Base-by-base conservation (phyloP, 1,140 invertebrate species). In the Sesamia nonagrioides region DNA sequence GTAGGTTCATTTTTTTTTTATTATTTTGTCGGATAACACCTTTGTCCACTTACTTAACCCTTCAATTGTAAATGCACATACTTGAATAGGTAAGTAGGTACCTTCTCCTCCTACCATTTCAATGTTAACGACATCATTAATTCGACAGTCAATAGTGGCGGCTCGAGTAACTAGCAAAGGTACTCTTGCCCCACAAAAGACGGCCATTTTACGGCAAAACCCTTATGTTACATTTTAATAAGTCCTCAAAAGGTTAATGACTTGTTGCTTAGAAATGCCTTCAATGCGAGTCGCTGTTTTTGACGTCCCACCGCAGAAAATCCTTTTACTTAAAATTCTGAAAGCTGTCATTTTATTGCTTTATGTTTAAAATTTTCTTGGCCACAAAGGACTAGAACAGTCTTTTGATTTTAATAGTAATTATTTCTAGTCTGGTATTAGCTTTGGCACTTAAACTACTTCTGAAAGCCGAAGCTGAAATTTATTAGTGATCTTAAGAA, bases 111-210 rank as follows among this genome's bases (percentile, higher is more conserved):
- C n/a, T 9, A 35, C 33, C 40, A 48, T 66, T 66, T 42, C 61
- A 66, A 66, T 66, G 37, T 66, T 45, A 66, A 66, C 18, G 61
- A 45, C 61, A 21, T 7, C 61, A 42, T 66, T 45, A 66, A 61
- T 61, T 45, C 40, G 17, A 17, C 37, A 45, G 40, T 21, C n/a
- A 66, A 66, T 66, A 13, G 37, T 9, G 5, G 61, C 61, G 61
- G 61, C 18, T 6, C 33, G 0, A 45, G n/a, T 21, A 66, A 66
- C 61, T 45, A 66, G 40, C 40, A 17, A 15, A 68, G 11, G 15
- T 35, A 15, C 56, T 68, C 45, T 7, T 42, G 1, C 0, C 35
- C 61, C 8, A 68, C 63, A 68, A 48, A 33, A 68, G 37, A 5
- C 37, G 6, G 2, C 27, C 4, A 17, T 27, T 48, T 66, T 45